phyloP scores from a whole-genome alignment of 2,113 vertebrate genomes.

The Oryzias celebensis region DNA sequence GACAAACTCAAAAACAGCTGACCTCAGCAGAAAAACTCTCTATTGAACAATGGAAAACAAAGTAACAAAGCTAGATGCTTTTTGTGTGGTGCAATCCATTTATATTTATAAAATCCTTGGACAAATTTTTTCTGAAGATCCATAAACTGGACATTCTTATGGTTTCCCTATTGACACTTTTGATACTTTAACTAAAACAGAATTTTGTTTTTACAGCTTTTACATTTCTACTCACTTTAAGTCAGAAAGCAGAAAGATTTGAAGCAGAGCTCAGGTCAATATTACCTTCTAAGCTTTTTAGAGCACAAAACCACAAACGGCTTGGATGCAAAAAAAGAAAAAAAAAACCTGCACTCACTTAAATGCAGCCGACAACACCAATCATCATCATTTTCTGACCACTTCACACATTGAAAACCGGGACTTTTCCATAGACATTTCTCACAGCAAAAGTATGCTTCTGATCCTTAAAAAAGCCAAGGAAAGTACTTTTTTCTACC shows the following conservation, averaged over 20 bases:
- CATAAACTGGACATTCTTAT: too few relatives aligned
- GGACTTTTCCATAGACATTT: slow-evolving; percentile 38
- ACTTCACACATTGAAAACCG: slow-evolving; percentile 22
- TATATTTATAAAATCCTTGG: too few relatives aligned
- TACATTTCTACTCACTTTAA: background rate
- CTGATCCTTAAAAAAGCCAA: slow-evolving; percentile 31
- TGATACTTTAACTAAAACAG: too few relatives aligned
- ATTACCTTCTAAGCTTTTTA: slow-evolving; percentile 42
- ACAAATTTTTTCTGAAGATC: too few relatives aligned
- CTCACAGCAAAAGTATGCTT: slow-evolving; percentile 36
- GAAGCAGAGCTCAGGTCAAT: slow-evolving; percentile 37
- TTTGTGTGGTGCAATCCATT: too few relatives aligned
- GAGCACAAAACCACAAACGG: slow-evolving; percentile 46
- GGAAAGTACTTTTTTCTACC: slow-evolving; percentile 25
- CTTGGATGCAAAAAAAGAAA: slow-evolving; percentile 15
- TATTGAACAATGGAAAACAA: too few relatives aligned
- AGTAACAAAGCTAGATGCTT: too few relatives aligned
- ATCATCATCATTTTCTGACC: slow-evolving; percentile 41
- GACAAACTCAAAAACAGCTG: slow-evolving; percentile 52
- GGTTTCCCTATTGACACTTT: too few relatives aligned
- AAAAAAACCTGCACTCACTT: slow-evolving; percentile 12
- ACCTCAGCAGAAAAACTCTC: slow-evolving; percentile 53
- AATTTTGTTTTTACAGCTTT: too few relatives aligned
- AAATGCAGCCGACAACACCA: slow-evolving; percentile 50
- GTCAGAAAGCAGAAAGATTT: slow-evolving; percentile 15